These are phyloP conservation scores for Turnix velox DNA, from an alignment of 2,113 vertebrate genomes.

Conservation along the genomic window DNA sequence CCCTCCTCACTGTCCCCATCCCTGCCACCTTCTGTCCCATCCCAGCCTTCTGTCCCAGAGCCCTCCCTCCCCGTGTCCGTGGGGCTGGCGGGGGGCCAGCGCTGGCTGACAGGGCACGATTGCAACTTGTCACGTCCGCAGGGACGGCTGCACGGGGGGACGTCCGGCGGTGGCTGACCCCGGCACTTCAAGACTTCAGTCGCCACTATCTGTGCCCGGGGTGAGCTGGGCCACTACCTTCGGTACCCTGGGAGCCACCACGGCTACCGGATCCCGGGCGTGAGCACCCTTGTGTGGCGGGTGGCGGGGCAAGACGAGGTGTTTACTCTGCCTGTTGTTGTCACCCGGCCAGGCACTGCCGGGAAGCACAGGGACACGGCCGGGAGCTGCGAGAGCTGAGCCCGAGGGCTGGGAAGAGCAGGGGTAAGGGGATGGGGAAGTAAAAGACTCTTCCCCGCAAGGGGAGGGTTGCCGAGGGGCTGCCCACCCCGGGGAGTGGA, in stretches of 20 bases:
- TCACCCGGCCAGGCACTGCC: constrained; percentile 16
- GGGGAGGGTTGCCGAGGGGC: background rate
- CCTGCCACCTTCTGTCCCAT: too few relatives aligned
- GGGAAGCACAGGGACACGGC: background rate
- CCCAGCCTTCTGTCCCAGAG: too few relatives aligned
- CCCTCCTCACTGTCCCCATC: too few relatives aligned
- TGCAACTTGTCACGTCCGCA: constrained; percentile 55
- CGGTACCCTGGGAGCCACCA: fast-evolving
- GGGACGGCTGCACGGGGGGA: background rate
- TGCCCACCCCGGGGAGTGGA: fast-evolving
- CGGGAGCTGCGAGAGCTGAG: background rate
- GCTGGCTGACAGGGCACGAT: background rate
- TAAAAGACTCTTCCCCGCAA: too few relatives aligned
- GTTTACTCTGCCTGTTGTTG: constrained; percentile 6
- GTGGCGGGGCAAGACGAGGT: background rate
- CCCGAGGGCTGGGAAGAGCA: fast-evolving
- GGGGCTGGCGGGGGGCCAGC: background rate
- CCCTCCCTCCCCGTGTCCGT: fast-evolving
- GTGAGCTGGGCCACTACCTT: fast-evolving
- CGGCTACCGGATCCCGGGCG: fast-evolving
- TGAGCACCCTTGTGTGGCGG: fast-evolving
- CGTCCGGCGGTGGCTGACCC: constrained; percentile 27
- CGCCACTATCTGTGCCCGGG: background rate
- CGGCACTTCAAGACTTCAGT: fast-evolving
- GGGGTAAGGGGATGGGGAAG: background rate